A percentile compares a stretch with the other conserved stretches of the same genome.
Conservation (phyloP, 2,888 invertebrate species). For the Iphiclides podalirius region DNA sequence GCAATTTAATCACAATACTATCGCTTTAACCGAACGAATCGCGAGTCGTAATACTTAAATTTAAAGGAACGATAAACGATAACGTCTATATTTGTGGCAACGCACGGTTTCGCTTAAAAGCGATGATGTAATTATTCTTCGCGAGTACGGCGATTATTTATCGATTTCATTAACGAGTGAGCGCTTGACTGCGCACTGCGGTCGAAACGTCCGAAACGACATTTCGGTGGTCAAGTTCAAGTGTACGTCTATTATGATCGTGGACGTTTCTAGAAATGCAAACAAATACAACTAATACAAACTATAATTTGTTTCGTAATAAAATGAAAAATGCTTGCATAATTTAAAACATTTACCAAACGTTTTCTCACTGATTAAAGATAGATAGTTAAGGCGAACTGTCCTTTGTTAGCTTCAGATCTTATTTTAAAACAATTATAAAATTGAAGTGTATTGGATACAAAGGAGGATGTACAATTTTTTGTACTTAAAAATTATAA, state of each 20-base stretch:
- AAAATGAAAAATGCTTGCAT: too few species aligned
- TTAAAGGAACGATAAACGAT: slow-evolving; percentile 7
- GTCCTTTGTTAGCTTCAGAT: too few species aligned
- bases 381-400: too few species aligned
- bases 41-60: neutral
- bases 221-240: slow-evolving; percentile 73
- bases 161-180: slow-evolving; percentile 59
- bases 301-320: too few species aligned
- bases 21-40: neutral
- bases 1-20: neutral
- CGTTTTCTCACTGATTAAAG: too few species aligned
- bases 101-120: slow-evolving; percentile 34
- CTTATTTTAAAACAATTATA: too few species aligned
- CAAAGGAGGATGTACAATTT: too few species aligned
- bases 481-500: too few species aligned
- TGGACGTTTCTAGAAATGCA: neutral
- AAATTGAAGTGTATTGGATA: too few species aligned
- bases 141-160: slow-evolving; percentile 53
- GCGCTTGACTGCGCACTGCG: slow-evolving; percentile 34
- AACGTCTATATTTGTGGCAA: slow-evolving; percentile 26
- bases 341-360: too few species aligned
- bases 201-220: slow-evolving; percentile 40
- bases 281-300: too few species aligned
- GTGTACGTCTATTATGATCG: slow-evolving; percentile 31
- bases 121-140: slow-evolving; percentile 64